Evolutionary conservation across 2,113 vertebrate genomes (phyloP).

Genomic region (Zingel zingel): DNA sequence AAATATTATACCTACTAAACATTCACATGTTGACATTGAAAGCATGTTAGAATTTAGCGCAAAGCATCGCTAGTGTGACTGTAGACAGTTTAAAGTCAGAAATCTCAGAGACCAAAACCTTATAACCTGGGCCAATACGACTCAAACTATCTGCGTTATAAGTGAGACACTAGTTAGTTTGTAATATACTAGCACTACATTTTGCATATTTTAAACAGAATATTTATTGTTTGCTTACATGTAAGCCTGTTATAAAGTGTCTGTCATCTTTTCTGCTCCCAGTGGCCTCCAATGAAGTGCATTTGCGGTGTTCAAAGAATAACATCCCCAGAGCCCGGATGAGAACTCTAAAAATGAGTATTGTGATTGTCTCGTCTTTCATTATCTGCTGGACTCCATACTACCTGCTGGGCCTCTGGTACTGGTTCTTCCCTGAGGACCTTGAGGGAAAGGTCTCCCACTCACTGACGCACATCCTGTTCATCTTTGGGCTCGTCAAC

Average conservation of each 20-base stretch:
- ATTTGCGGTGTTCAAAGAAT: slow-evolving; percentile 84
- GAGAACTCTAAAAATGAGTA: slow-evolving; percentile 85
- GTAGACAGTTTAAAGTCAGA: neutral
- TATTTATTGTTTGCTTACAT: neutral
- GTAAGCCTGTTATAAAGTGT: slow-evolving; percentile 11
- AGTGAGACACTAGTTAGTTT: neutral
- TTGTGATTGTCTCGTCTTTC: slow-evolving; percentile 85
- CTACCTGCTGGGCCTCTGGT: slow-evolving; percentile 85
- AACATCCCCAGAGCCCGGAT: slow-evolving; percentile 86
- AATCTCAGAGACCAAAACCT: neutral
- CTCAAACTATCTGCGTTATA: neutral
- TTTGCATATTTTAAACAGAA: neutral
- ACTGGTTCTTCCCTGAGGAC: slow-evolving; percentile 84
- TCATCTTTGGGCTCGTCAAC: slow-evolving; percentile 84
- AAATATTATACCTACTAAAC: neutral
- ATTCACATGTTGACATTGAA: neutral
- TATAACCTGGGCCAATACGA: neutral
- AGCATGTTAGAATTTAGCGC: neutral
- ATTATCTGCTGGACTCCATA: slow-evolving; percentile 84
- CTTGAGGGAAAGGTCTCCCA: slow-evolving; percentile 83
- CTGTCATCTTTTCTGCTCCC: slow-evolving; percentile 23
- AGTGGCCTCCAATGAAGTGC: slow-evolving; percentile 80
- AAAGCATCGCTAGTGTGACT: neutral
- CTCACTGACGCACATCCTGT: slow-evolving; percentile 85
- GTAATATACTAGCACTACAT: neutral